Evolutionary conservation across 2,113 vertebrate species (phyloP).

Genomic region (Otus sunia): DNA sequence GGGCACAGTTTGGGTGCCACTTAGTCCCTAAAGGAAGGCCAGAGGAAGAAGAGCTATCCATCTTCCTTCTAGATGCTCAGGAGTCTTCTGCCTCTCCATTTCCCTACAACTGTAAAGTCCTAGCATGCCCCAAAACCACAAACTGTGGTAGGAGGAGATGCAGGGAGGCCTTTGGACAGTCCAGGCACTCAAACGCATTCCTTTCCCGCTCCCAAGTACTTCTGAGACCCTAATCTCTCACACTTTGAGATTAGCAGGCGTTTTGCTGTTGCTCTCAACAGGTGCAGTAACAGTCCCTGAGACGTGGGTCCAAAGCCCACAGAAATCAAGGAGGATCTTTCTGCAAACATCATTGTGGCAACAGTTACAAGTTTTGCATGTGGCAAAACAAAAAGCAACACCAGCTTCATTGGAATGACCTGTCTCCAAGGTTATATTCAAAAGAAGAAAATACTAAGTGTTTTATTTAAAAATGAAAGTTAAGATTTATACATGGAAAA

Average conservation of each 20-base stretch:
- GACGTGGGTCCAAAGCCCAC: not conserved
- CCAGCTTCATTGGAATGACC: not conserved
- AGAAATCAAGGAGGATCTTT: not conserved
- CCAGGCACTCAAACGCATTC: not conserved
- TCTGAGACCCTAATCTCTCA: not conserved
- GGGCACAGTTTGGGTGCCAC: not conserved
- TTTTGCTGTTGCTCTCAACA: not conserved
- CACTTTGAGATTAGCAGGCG: not conserved
- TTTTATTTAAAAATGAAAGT: not conserved
- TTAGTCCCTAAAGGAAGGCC: not conserved
- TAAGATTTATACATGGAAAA: not conserved
- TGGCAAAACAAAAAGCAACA: not conserved
- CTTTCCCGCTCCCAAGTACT: not conserved
- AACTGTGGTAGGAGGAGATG: not conserved
- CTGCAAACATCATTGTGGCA: not conserved
- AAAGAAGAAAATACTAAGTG: not conserved
- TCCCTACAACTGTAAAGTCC: not conserved
- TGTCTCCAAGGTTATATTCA: not conserved
- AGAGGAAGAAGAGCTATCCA: not conserved
- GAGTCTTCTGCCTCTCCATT: not conserved
- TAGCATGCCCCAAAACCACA: not conserved
- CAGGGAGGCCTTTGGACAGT: not conserved
- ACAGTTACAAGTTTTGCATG: not conserved
- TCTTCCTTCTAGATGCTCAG: not conserved
- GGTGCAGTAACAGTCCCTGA: not conserved